Base-by-base conservation (phyloP, 2,797 vertebrate species). In the Microctenopoma lineatum region DNA sequence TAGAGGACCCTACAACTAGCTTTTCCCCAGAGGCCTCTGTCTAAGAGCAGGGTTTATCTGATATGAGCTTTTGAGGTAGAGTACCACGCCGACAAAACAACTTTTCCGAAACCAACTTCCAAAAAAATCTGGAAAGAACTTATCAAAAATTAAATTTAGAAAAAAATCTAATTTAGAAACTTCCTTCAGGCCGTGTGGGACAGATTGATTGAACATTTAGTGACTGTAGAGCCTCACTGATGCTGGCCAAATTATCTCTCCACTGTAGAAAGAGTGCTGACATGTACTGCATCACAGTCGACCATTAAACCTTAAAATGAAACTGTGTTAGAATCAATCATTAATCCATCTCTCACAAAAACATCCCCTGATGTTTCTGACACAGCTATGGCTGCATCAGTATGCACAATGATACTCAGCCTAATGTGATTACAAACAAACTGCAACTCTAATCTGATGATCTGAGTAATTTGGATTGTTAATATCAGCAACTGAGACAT, bases 11-110 rank as follows among this genome's bases (percentile, higher is more conserved):
- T 48, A 51, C 56, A 38, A 25, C 63, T 3, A 52, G 70, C 66
- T 58, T 60, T 44, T 59, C 77, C 80, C 75, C 57, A 16, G 73
- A 77, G 82, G 73, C 73, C 67, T 67, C 32, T 1, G 59, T 59
- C 58, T 60, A n/a, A 77, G 67, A 67, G 58, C 57, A 21, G 52
- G 36, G 6, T 63, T 63, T 57, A 61, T 81, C 73, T 50, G 68
- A 75, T 65, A 16, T 8, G 25, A 25, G 27, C 47, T 32, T 75
- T 51, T 79, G n/a, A 64, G 66, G 63, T n/a, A 6, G 41, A 25
- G 16, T 6, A 25, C 61, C 59, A 26, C 59, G 32, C 21, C 7
- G 4, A 51, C 48, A 42, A 27, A 59, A 12, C 52, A 26, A 0
- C 57, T 25, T 21, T n/a, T 51, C 32, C 41, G 26, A 66, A 69